Evolutionary conservation across 2,888 invertebrate genomes (phyloP), one percentile per base, ranked within the genome.

Genomic region (Nematopogon swammerdamellus): DNA sequence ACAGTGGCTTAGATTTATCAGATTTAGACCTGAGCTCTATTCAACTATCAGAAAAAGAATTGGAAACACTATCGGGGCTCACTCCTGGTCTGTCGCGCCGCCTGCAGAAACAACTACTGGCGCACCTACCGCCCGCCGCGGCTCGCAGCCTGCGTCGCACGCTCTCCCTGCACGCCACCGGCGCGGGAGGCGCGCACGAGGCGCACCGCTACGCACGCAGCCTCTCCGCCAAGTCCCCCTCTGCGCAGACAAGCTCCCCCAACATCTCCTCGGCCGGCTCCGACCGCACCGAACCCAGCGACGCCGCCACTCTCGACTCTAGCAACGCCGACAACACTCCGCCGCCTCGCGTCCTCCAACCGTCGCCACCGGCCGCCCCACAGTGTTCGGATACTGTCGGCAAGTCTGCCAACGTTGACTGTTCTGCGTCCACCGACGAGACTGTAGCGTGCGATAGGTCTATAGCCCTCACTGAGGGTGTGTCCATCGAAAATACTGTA

Each of bases 51-150:
- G 87, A 88, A 68, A 84, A 85, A 62, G 88, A 88, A 76, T 75
- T 86, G 61, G 83, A 85, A 63, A 84, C 87, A 54, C 72, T 87
- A 57, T 86, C 86, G 19, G 86, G 83, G 57, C 80, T 88, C 56
- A 88, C 88, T 57, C 88, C 88, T 29, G 87, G 85, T 56, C 75
- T 88, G 58, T 86, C 88, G 55, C 84, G 86, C 59, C 83, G 87
- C 44, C 84, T 88, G 63, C 88, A 88, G 74, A 85, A 83, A 53
- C 87, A 88, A 67, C 73, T 88, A 58, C 73, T 88, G 51, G 85
- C 87, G 56, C 86, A 86, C 64, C 67, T 88, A 62, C 86, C 88
- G 55, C 85, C 88, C 2, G 84, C 83, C 53, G 87, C 88, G 72
- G 86, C 86, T 25, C 80, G 83, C 59, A 77, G 82, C 59, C 66